Conservation (phyloP, 1,140 invertebrate genomes). For the Lasaia peninsularis region DNA sequence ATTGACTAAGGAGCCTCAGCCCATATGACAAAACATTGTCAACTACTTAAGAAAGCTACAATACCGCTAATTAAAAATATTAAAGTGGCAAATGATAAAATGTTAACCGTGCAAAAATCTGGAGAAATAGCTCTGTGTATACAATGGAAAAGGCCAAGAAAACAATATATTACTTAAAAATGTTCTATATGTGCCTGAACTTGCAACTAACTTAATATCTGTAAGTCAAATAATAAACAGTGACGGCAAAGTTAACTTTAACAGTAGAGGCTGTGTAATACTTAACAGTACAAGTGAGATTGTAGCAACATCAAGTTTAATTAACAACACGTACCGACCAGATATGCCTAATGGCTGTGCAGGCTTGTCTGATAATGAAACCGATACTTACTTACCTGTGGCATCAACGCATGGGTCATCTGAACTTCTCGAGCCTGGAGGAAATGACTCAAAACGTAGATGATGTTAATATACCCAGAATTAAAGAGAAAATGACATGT, state of each 20-base stretch:
- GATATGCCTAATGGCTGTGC: conserved; percentile 9
- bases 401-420: conserved; percentile 10
- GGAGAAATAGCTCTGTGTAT: conserved; percentile 24
- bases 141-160: conserved; percentile 20
- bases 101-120: conserved; percentile 23
- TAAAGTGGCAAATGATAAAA: conserved; percentile 29
- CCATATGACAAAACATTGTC: conserved; percentile 28
- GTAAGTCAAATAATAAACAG: conserved; percentile 34
- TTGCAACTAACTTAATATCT: conserved; percentile 37
- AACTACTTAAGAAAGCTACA: conserved; percentile 18
- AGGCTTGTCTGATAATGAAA: conserved; percentile 3
- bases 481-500: neutral
- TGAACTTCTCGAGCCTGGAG: neutral
- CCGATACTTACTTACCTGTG: neutral
- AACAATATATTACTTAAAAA: conserved; percentile 33
- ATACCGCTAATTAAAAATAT: conserved; percentile 18
- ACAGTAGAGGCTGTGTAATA: conserved; percentile 30
- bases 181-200: conserved; percentile 34
- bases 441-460: neutral
- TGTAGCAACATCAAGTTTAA: conserved; percentile 26
- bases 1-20: conserved; percentile 26
- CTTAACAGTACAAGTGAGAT: conserved; percentile 25
- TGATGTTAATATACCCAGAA: neutral
- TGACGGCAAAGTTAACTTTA: conserved; percentile 38
- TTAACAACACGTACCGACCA: conserved; percentile 22